A percentile compares a stretch with the other conserved stretches of the same genome.
These are phyloP conservation scores for Falco novaeseelandiae DNA, from an alignment of 2,797 vertebrate species.

Conservation along the genomic window DNA sequence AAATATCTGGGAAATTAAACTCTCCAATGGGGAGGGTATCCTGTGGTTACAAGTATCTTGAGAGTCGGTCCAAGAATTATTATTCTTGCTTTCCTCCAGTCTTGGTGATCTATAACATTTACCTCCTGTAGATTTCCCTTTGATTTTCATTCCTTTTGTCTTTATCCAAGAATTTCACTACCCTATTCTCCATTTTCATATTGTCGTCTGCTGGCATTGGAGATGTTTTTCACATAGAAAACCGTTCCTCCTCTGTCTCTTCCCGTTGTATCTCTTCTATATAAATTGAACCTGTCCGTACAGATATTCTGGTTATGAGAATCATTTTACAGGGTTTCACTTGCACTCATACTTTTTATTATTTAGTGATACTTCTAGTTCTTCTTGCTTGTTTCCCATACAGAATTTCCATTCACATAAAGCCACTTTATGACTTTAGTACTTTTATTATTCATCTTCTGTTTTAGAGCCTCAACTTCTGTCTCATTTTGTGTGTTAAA, in stretches of 20 bases:
- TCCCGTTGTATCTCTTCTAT: slow-evolving; percentile 25
- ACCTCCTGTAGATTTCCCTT: slow-evolving; percentile 65
- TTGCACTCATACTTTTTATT: slow-evolving; percentile 48
- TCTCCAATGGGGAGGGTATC: slow-evolving; percentile 54
- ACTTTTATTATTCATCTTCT: slow-evolving; percentile 40
- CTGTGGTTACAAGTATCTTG: slow-evolving; percentile 67
- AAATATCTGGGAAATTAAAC: slow-evolving; percentile 67
- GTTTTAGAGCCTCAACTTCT: slow-evolving; percentile 37
- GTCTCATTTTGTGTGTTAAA: slow-evolving; percentile 33
- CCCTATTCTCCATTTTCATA: slow-evolving; percentile 63
- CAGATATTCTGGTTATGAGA: slow-evolving; percentile 71
- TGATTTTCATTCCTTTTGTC: slow-evolving; percentile 72
- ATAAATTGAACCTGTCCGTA: slow-evolving; percentile 65
- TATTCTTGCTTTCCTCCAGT: slow-evolving; percentile 58
- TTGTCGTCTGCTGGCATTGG: slow-evolving; percentile 60
- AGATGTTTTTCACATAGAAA: slow-evolving; percentile 57
- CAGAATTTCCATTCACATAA: slow-evolving; percentile 51
- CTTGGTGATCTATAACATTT: slow-evolving; percentile 60
- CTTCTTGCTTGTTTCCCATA: slow-evolving; percentile 63
- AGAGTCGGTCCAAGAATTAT: slow-evolving; percentile 65
- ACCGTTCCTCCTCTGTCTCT: slow-evolving; percentile 26
- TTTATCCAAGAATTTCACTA: slow-evolving; percentile 69
- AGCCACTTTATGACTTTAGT: slow-evolving; percentile 24
- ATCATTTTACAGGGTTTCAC: slow-evolving; percentile 62
- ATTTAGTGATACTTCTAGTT: slow-evolving; percentile 67